Evolutionary conservation across 2,888 invertebrate genomes (phyloP), one percentile per base, ranked within the genome.

Genomic region (Serrognathus titanus): DNA sequence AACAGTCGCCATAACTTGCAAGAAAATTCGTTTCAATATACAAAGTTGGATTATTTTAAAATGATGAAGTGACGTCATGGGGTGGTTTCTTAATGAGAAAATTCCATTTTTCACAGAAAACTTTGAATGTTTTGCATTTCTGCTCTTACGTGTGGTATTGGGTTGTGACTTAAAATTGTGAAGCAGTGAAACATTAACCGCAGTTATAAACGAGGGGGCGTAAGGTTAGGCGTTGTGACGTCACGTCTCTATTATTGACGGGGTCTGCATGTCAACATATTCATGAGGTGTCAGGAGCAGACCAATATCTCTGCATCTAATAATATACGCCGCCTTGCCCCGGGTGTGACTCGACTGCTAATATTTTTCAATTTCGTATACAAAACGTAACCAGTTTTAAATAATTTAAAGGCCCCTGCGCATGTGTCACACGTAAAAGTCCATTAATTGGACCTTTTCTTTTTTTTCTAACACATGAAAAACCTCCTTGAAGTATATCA

Each of bases 221-320:
- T 51, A 55, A 57, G 62, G 65, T 63, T 68, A 68, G 68, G 69
- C 68, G 68, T 60, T 63, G 56, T 65, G 64, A 65, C 66, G 66
- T 66, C 67, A 66, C 60, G 48, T 40, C 47, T 54, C 58, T 61
- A 64, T 65, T 64, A 67, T 65, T 62, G 60, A 59, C 61, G 61
- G 57, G 65, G 59, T 63, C 62, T 61, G 63, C 66, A 60, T 64
- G 68, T 69, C 68, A 67, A 67, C 63, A 62, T 69, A 69, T 69
- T 68, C 68, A 69, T 69, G 65, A 66, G 66, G 63, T 69, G 68
- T 67, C 69, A 68, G 55, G 63, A 64, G 64, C 69, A 68, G 67
- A 64, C 57, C 59, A 58, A 62, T 65, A 62, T 65, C 55, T 48
- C 56, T 40, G 37, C 43, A 43, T 45, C 43, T 55, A 50, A 50